These are phyloP conservation scores for Calyptomena viridis DNA, from an alignment of 2,113 vertebrate species.

Conservation along the genomic window DNA sequence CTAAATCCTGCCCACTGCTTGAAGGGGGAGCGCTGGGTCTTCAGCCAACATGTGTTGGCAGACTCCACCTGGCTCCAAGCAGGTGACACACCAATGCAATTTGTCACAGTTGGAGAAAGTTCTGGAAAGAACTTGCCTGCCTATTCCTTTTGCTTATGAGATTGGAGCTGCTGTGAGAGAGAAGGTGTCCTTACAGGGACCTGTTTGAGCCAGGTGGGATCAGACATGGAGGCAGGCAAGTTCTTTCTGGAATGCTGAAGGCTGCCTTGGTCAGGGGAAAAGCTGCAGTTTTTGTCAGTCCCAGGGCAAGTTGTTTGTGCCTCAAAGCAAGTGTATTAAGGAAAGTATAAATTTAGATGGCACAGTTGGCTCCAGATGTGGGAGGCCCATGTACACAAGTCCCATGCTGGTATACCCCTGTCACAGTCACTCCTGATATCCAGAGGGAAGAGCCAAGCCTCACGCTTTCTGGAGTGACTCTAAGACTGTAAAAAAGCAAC, in stretches of 20 bases:
- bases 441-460: not conserved
- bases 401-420: not conserved
- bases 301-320: not conserved
- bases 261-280: not conserved
- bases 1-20: not conserved
- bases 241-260: not conserved
- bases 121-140: too few species aligned
- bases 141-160: not conserved
- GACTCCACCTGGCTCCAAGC: not conserved
- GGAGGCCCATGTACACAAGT: not conserved
- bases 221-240: not conserved
- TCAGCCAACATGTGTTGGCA: accelerated
- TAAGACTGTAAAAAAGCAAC: not conserved
- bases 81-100: not conserved
- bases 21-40: not conserved
- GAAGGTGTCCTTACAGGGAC: not conserved
- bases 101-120: not conserved
- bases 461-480: not conserved
- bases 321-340: not conserved
- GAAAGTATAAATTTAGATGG: not conserved
- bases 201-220: not conserved
- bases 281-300: not conserved
- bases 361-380: not conserved
- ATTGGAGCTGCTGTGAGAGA: not conserved
- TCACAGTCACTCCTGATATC: not conserved